A percentile compares a stretch with the other conserved stretches of the same genome.
Conservation (phyloP, 2,797 vertebrate genomes). For the Pseudochromis fuscus region DNA sequence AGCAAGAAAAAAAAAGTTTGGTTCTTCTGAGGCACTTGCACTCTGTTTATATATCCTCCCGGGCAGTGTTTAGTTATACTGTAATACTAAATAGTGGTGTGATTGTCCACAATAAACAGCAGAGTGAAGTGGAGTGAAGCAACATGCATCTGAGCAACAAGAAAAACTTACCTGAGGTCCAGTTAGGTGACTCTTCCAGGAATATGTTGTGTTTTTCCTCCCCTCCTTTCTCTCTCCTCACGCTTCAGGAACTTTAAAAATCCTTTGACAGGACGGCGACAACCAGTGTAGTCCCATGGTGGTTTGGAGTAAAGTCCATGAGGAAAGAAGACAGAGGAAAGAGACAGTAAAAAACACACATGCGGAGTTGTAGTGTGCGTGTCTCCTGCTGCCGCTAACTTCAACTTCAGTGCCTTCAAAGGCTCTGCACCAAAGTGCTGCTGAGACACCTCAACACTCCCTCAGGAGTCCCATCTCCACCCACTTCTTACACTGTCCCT, state of each 20-base stretch:
- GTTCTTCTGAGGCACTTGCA: neutral
- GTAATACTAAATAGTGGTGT: constrained; percentile 46
- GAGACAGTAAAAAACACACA: neutral
- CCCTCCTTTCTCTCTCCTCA: constrained; percentile 53
- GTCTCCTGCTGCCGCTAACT: constrained; percentile 50
- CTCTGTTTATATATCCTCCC: constrained; percentile 19
- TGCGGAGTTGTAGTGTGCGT: constrained; percentile 2
- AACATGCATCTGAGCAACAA: neutral
- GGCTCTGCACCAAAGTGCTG: constrained; percentile 69
- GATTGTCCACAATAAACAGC: constrained; percentile 24
- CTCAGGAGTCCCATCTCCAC: constrained; percentile 76
- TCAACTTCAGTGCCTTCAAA: constrained; percentile 58
- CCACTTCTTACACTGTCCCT: constrained; percentile 75
- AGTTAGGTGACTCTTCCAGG: constrained; percentile 58
- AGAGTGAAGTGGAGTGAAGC: constrained; percentile 23
- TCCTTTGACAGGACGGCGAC: constrained; percentile 45
- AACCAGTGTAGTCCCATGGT: constrained; percentile 60
- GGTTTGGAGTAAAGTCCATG: constrained; percentile 40
- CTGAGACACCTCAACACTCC: constrained; percentile 78
- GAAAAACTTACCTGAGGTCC: constrained; percentile 74
- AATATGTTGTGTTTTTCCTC: constrained; percentile 40
- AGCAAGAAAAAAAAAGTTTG: neutral
- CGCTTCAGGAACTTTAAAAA: constrained; percentile 54
- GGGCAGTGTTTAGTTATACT: constrained; percentile 27
- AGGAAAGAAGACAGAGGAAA: neutral